Evolutionary conservation across 2,888 invertebrate species (phyloP), one percentile per base, ranked within the genome.

Genomic region (Caenorhabditis wallacei): DNA sequence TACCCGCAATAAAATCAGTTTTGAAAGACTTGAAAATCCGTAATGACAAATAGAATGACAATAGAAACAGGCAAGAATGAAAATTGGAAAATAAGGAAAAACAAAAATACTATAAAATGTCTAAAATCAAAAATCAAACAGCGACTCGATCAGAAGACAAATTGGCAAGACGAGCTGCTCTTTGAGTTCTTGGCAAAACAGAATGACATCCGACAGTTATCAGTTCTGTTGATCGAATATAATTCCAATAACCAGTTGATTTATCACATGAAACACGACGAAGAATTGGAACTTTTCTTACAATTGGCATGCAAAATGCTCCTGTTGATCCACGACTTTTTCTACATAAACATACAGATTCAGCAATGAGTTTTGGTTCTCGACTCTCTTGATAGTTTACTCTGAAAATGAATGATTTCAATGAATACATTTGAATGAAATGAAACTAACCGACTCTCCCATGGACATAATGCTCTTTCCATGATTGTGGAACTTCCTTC

Each of bases 341-440:
- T 18, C 91, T 78, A 74, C 91, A 91, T 7, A 89, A 66, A 51
- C 91, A 91, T 16, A 84, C 84, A 0, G 90, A 90, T 70, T 90
- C 91, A 16, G 89, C 85, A 18, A 91, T 78, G 18, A 89, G 82
- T 76, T 91, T 89, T 18, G 91, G 91, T 59, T 91, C 90, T 0
- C 91, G 85, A 11, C 84, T 82, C 35, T 91, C 91, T 71, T 91
- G 91, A 69, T 82, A 88, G 48, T 88, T 89, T 10, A 89, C 82
- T 64, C 87, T 86, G 85, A 40, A 88, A 76, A 10, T 13, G 5
- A 2, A 13, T 18, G 2, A 16, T 0, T 20, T 93, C 97, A 97
- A 11, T 20, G 16, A 22, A 35, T 63, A 11, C 18, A 22, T 48
- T 13, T 37, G 1, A 8, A 24, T 43, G 16, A 72, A 35, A 5